Conservation (phyloP, 2,888 invertebrate genomes). For the Metallyticus violacea region DNA sequence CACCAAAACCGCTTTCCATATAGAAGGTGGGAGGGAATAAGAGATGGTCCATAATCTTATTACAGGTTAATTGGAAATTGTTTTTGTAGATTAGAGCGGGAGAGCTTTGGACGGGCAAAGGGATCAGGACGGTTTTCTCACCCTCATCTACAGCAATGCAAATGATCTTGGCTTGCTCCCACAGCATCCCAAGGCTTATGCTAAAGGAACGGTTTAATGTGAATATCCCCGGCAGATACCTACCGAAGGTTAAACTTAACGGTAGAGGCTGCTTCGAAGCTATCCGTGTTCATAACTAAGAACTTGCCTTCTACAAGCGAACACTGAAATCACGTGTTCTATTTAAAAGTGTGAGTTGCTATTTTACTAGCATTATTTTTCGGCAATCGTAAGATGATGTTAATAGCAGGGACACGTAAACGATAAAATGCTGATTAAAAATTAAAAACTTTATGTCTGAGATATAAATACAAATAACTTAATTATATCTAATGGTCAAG, state of each 20-base stretch:
- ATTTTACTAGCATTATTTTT: too few species aligned
- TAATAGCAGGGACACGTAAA: too few species aligned
- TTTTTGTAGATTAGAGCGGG: not conserved
- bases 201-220: not conserved
- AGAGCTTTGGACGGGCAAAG: not conserved
- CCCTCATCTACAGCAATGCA: not conserved
- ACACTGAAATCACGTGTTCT: not conserved
- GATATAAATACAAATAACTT: too few species aligned
- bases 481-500: too few species aligned
- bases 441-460: too few species aligned
- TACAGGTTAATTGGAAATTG: not conserved
- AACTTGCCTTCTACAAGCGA: not conserved
- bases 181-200: not conserved
- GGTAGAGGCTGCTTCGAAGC: too few species aligned
- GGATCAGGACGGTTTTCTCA: not conserved
- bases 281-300: not conserved
- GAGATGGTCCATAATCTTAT: not conserved
- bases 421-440: too few species aligned
- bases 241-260: too few species aligned
- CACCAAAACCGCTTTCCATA: not conserved
- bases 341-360: too few species aligned
- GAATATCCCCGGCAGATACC: too few species aligned
- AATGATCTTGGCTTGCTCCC: not conserved
- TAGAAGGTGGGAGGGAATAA: not conserved
- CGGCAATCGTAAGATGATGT: too few species aligned